Base-by-base conservation (phyloP, 1,140 invertebrate genomes). In the Drosophila santomea region DNA sequence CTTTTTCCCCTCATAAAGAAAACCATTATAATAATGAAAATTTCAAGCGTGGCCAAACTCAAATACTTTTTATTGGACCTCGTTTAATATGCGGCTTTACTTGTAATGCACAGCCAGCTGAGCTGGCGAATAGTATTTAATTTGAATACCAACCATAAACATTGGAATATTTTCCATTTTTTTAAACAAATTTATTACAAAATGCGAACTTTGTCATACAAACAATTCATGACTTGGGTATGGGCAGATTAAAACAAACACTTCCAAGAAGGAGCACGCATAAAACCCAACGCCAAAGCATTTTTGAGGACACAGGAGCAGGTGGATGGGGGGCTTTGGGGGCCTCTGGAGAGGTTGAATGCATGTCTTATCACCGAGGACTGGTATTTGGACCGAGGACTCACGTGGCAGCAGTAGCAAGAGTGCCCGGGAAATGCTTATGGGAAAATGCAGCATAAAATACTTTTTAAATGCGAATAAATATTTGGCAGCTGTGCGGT, bases 381-480 rank as follows among this genome's bases (percentile, higher is more conserved):
- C 84, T 73, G 74, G 62, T 55, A 60, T 77, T 61, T 76, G 56
- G 62, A 20, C 20, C 1, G 20, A 20, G 20, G 20, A 66, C 57
- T 82, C 57, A 51, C 62, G 48, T 67, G 63, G 66, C 62, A 36
- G 36, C 54, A 10, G 23, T 17, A 64, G 23, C 28, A 10, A 2
- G 6, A 41, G 56, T 15, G 43, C 39, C 25, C 66, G 62, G 63
- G 45, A 67, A 86, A 69, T 89, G 74, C 83, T 67, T 82, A 79
- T 78, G 50, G 78, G 63, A 62, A 83, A 88, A 88, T 88, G 84
- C 72, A 84, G 69, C 84, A 89, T 89, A 86, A 86, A 86, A 86
- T 89, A 77, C 84, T 84, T 89, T 84, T 77, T 79, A 84, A 89
- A 86, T 86, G 72, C 61, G 84, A 15, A 89, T 89, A 86, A 86